A percentile compares a stretch with the other conserved stretches of the same genome.
These are phyloP conservation scores for Perizoma flavofasciatum DNA, from an alignment of 2,888 invertebrate genomes.

Conservation along the genomic window DNA sequence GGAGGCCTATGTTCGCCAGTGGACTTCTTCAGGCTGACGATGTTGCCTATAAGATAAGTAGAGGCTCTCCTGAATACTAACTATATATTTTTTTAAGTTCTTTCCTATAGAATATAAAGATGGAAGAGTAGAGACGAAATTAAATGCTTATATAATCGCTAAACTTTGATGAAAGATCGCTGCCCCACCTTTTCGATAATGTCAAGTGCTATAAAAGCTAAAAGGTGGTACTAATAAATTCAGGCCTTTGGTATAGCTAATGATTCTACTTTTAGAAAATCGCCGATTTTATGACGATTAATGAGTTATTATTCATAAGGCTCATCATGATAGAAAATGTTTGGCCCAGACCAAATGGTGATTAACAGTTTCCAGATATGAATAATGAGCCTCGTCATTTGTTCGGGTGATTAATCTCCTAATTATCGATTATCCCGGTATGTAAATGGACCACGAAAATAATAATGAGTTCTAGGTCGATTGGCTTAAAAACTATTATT, in stretches of 20 bases:
- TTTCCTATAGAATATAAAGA: too few species aligned
- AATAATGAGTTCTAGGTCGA: conserved; percentile 20
- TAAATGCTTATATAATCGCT: too few species aligned
- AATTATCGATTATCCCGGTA: conserved; percentile 30
- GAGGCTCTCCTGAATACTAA: too few species aligned
- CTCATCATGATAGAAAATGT: conserved; percentile 21
- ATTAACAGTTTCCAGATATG: conserved; percentile 29
- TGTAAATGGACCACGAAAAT: conserved; percentile 27
- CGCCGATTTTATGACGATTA: conserved; percentile 17
- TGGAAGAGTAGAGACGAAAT: too few species aligned
- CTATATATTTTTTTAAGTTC: too few species aligned
- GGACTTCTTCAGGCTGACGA: too few species aligned
- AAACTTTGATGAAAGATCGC: too few species aligned
- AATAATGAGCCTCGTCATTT: conserved; percentile 28
- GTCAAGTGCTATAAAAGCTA: too few species aligned
- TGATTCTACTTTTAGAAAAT: conserved; percentile 1
- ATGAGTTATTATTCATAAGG: conserved; percentile 26
- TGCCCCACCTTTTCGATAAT: too few species aligned
- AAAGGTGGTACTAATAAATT: not conserved
- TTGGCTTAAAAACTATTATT: conserved; percentile 1
- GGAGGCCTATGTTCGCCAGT: too few species aligned
- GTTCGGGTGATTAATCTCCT: conserved; percentile 31
- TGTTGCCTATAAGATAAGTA: too few species aligned
- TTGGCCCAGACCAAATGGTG: conserved; percentile 25
- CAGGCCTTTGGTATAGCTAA: not conserved